Conservation (phyloP, 2,797 vertebrate genomes). For the Channallabes apus region DNA sequence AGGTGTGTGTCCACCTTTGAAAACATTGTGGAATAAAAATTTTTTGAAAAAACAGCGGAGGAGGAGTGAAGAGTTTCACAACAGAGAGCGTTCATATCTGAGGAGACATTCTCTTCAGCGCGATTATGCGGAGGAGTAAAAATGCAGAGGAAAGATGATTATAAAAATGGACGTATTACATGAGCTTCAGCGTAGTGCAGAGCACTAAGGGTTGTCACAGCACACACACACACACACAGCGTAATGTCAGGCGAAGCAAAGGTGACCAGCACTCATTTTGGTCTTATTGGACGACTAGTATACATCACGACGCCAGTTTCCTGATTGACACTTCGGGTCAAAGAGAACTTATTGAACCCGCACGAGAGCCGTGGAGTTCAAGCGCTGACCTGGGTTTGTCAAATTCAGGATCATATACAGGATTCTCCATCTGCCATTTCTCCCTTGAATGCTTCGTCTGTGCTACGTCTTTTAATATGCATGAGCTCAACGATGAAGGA, state of each 20-base stretch:
- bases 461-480: constrained; percentile 61
- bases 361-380: not conserved
- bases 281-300: constrained; percentile 59
- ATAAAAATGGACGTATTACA: constrained; percentile 34
- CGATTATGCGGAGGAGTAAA: not conserved
- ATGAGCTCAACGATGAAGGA: constrained; percentile 56
- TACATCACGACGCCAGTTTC: constrained; percentile 48
- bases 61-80: not conserved
- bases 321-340: constrained; percentile 61
- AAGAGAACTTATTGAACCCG: constrained; percentile 46
- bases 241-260: constrained; percentile 57
- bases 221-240: not conserved
- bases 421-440: constrained; percentile 44
- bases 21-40: not conserved
- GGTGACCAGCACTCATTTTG: constrained; percentile 56
- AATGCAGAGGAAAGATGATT: constrained; percentile 20
- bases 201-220: not conserved
- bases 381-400: constrained; percentile 28
- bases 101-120: not conserved
- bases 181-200: not conserved
- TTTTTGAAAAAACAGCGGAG: not conserved
- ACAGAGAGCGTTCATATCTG: not conserved
- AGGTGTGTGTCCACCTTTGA: not conserved
- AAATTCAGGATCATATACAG: constrained; percentile 44
- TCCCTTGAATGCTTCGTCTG: constrained; percentile 44